phyloP scores from a whole-genome alignment of 2,113 vertebrate genomes.

The Phylloscopus trochilus region DNA sequence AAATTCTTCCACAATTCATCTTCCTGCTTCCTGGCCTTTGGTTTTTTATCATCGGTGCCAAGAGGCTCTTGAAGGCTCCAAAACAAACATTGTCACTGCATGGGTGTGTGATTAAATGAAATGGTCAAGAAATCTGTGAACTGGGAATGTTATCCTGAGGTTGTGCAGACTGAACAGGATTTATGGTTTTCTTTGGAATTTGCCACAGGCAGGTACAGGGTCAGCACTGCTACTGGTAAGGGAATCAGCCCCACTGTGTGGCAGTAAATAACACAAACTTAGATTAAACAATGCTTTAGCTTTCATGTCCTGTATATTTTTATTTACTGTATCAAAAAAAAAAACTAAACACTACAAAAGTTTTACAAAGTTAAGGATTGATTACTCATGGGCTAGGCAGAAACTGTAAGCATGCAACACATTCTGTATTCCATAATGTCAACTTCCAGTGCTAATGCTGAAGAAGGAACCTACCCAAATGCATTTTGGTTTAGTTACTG shows the following conservation, averaged over 20 bases:
- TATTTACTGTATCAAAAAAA: not conserved
- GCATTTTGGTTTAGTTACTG: not conserved
- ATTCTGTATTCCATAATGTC: fast-evolving
- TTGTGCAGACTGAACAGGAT: not conserved
- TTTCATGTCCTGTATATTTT: not conserved
- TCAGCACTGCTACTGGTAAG: not conserved
- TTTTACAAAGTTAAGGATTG: not conserved
- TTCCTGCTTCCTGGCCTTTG: not conserved
- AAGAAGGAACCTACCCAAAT: not conserved
- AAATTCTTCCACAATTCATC: not conserved
- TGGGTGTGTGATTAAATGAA: not conserved
- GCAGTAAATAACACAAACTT: not conserved
- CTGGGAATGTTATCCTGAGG: not conserved
- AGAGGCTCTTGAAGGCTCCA: not conserved
- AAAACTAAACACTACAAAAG: not conserved
- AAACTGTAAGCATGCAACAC: fast-evolving
- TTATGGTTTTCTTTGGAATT: not conserved
- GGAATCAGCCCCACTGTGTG: not conserved
- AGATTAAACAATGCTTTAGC: not conserved
- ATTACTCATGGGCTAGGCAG: not conserved
- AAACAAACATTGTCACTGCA: not conserved
- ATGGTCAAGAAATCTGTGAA: not conserved
- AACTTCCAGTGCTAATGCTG: not conserved
- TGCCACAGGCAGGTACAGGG: not conserved
- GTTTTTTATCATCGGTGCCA: not conserved